A percentile compares a stretch with the other conserved stretches of the same genome.
These are phyloP conservation scores for Helicolenus hilgendorfi DNA, from an alignment of 2,797 vertebrate genomes.

Conservation along the genomic window DNA sequence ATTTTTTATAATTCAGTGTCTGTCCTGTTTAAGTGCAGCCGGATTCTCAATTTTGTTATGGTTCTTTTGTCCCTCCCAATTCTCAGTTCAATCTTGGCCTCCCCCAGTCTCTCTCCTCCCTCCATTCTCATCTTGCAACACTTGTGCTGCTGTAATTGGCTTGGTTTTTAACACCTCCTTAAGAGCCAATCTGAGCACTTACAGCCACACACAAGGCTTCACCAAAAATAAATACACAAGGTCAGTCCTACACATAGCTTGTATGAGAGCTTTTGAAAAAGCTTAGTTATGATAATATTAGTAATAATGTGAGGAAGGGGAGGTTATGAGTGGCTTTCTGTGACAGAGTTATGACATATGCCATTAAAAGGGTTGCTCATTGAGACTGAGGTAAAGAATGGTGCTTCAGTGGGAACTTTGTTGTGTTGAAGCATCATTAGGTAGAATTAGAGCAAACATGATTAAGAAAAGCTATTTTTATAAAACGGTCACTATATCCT, in stretches of 20 bases:
- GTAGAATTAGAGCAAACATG: too few species aligned
- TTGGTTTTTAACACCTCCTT: conserved; percentile 67
- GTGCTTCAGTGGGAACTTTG: not conserved
- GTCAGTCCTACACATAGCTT: not conserved
- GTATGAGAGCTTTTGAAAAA: conserved; percentile 28
- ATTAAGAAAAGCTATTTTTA: too few species aligned
- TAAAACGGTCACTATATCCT: too few species aligned
- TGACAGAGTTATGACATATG: not conserved
- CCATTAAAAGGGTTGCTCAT: not conserved
- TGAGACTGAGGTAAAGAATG: conserved; percentile 29
- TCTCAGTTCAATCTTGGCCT: conserved; percentile 27
- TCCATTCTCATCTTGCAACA: conserved; percentile 34
- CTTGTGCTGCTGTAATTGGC: conserved; percentile 62
- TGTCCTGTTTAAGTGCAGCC: not conserved
- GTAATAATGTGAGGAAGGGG: not conserved
- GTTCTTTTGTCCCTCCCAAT: conserved; percentile 18
- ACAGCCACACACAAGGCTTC: not conserved
- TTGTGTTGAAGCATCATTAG: not conserved
- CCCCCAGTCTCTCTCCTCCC: not conserved
- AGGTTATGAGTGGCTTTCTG: conserved; percentile 12
- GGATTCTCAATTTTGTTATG: conserved; percentile 8
- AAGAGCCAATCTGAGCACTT: conserved; percentile 59
- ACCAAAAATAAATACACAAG: conserved; percentile 33
- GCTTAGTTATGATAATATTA: not conserved
- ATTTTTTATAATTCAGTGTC: not conserved